These are phyloP conservation scores for Orientallactaga sibirica DNA, from an alignment of 2,797 vertebrate species.

Conservation along the genomic window DNA sequence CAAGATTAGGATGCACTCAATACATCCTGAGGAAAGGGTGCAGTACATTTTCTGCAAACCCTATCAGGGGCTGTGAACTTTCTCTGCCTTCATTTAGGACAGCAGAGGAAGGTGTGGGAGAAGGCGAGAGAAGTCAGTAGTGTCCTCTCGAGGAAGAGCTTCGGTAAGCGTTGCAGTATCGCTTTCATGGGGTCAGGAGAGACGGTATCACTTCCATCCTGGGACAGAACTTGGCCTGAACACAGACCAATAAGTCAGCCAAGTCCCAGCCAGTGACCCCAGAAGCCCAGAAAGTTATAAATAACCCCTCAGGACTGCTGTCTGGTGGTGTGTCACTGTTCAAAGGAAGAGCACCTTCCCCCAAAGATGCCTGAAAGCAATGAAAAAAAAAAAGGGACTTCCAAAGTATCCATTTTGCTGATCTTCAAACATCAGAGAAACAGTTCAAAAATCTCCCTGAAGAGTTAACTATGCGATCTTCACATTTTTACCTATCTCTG, in stretches of 20 bases:
- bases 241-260: not conserved
- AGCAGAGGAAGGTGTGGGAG: not conserved
- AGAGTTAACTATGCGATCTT: not conserved
- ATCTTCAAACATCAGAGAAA: conserved; percentile 23
- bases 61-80: conserved; percentile 41
- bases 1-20: conserved; percentile 72
- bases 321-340: not conserved
- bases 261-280: not conserved
- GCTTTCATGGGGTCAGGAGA: fast-evolving
- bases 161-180: not conserved
- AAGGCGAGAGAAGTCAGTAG: not conserved
- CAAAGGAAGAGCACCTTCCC: not conserved
- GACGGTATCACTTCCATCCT: not conserved
- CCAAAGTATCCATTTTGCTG: not conserved
- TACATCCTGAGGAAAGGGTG: conserved; percentile 88
- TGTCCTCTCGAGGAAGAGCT: not conserved
- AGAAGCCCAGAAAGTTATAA: not conserved
- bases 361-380: not conserved
- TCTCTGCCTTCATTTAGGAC: not conserved
- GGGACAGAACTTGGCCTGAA: not conserved
- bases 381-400: not conserved
- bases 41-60: conserved; percentile 62
- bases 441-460: not conserved
- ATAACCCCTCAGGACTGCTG: conserved; percentile 1
- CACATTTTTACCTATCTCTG: conserved; percentile 24